Base-by-base conservation (phyloP, 1,140 invertebrate species). In the Drosophila pseudoobscura region DNA sequence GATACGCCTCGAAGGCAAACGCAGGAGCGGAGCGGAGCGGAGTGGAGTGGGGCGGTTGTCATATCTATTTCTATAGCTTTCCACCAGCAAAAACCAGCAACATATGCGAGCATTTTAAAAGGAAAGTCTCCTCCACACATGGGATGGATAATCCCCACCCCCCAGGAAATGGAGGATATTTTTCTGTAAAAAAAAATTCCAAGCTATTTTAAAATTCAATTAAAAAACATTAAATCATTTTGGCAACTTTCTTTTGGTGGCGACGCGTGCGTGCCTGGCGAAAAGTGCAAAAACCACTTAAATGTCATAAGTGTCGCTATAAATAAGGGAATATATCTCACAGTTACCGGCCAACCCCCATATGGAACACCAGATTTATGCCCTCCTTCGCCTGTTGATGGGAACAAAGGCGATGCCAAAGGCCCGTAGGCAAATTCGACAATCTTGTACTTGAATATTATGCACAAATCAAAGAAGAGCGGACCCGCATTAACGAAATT, bases 211-310 rank as follows among this genome's bases (percentile, higher is more conserved):
- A 88, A 82, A 87, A 88, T 87, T 82, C 82, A 87, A 87, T 87
- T 87, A 87, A 88, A 88, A 87, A 49, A 47, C 57, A 50, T 56
- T 87, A 87, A 82, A 87, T 87, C 82, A 88, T 75, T 60, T 78
- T 47, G 66, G 45, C 47, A 55, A 70, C 20, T 70, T 64, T 69
- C 57, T 20, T 15, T 31, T 52, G 35, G 58, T 44, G 22, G 69
- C 35, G 35, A 46, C 61, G 68, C 31, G 31, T 58, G 80, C 72
- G 75, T 88, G 82, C 65, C 59, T 71, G 17, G 50, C 13, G 46
- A 82, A 87, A 87, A 87, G 83, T 87, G 82, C 83, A 88, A 82
- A 85, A 87, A 87, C 64, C 82, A 88, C 82, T 87, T 87, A 87
- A 82, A 75, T 78, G 82, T 70, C 70, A 88, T 66, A 71, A 71